Evolutionary conservation across 2,113 vertebrate species (phyloP), one percentile per base, ranked within the genome.

Genomic region (Anolis carolinensis): DNA sequence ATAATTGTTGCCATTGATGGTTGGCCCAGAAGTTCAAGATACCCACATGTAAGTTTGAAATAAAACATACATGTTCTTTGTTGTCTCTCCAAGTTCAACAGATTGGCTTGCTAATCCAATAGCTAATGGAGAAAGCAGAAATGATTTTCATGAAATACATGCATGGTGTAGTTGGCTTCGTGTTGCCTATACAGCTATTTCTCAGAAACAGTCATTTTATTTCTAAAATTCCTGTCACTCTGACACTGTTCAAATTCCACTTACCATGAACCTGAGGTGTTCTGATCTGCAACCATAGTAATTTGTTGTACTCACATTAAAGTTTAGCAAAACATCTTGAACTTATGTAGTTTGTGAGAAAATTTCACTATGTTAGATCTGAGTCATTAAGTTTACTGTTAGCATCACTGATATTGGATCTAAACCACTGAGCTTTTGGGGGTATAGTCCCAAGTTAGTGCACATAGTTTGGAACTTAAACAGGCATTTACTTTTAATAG

Each of bases 1-100:
- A 99, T 99, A 92, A 97, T 99, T 92, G 98, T 99, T 92, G 97
- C 98, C 87, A 97, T 99, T 81, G 98, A 99, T 0, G 98, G 98
- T 36, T 99, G 98, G 99, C 98, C 98, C 50, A 98, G 95, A 95
- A 96, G 98, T 95, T 99, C 99, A 75, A 97, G 99, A 95, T 99
- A 99, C 90, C 99, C 99, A 87, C 99, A 99, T 85, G 99, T 99
- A 95, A 96, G 97, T 94, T 90, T 77, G 76, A 62, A 88, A 25
- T 77, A 52, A 13, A 80, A 21, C 79, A 50, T 5, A 4, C 7
- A 6, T 20, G 14, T 62, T 1, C 34, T 67, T 55, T 18, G n/a
- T 30, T 13, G 44, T 18, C 16, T 52, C 63, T 63, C 34, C 34
- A 62, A 86, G 52, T 44, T 32, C 13, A 55, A n/a, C 25, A 39